Base-by-base conservation (phyloP, 2,888 invertebrate genomes). In the Prenolepis imparis region DNA sequence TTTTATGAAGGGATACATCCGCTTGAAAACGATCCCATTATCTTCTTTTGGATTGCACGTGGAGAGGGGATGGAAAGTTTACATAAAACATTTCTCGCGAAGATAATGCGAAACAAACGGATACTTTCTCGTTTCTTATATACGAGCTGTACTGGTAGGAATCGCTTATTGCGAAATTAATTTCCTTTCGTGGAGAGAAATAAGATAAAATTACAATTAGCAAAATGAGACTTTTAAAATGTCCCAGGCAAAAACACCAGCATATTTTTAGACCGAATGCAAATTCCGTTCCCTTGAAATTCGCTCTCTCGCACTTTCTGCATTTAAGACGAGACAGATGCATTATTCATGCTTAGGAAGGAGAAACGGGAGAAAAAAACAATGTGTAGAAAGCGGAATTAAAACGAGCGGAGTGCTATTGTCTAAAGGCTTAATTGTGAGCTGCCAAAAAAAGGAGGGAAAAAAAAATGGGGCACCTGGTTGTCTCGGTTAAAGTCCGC, bases 221-320 rank as follows among this genome's bases (percentile, higher is more conserved):
- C 39, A 4, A 72, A 57, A 9, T 39, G 24, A 39, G 57, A 21
- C 21, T 9, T 57, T 15, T 15, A 9, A 21, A 70, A 70, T 21
- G 48, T 68, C 15, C 15, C n/a, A 36, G 12, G 11, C 3, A 9
- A 12, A 48, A 68, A 21, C 57, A 57, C 57, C n/a, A 32, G 48
- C 57, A 73, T 39, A 73, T 73, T 73, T 73, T 73, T 59, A 73
- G 15, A 73, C 12, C 24, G 24, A 59, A 41, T 72, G 24, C n/a
- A 61, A 73, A 59, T 73, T n/a, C 24, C 28, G 28, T 9, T 41
- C n/a, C 21, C 48, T 52, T 41, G 28, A 73, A 55, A 72, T 73
- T 59, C 24, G 39, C 24, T 73, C 57, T 59, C 57, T 59, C 39
- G 24, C 4, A 21, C n/a, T 59, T 63, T 36, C n/a, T 36, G 36